Evolutionary conservation across 2,888 invertebrate genomes (phyloP).

Genomic region (Neoscelio sp.): DNA sequence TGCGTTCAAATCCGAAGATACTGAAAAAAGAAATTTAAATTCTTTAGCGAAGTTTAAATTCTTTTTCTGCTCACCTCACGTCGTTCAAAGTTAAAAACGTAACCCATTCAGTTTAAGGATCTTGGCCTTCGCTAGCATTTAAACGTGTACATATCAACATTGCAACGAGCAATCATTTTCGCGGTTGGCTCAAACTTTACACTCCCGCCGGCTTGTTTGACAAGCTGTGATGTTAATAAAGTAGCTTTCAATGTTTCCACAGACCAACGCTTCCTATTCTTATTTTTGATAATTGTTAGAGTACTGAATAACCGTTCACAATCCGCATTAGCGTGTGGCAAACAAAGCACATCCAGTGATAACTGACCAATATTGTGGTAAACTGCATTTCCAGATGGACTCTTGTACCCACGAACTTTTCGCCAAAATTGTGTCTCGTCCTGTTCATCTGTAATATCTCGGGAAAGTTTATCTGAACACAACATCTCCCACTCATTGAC

Average conservation of each 20-base stretch:
- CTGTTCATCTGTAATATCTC: not conserved
- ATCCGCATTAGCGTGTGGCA: slow-evolving; percentile 13
- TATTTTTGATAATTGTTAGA: not conserved
- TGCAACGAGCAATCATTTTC: not conserved
- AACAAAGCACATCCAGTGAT: slow-evolving; percentile 14
- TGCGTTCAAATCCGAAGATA: too few relatives aligned
- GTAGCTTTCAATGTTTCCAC: not conserved
- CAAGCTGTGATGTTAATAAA: slow-evolving; percentile 4
- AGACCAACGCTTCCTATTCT: slow-evolving; percentile 6
- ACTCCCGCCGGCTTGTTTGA: slow-evolving; percentile 2
- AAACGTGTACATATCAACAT: not conserved
- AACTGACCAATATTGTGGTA: slow-evolving; percentile 13
- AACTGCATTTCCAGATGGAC: slow-evolving; percentile 4
- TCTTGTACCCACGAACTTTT: slow-evolving; percentile 4
- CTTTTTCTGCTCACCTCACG: too few relatives aligned
- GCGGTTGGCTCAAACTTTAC: not conserved
- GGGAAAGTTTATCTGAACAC: not conserved
- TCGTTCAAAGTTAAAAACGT: too few relatives aligned
- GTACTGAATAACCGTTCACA: slow-evolving; percentile 7
- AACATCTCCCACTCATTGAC: not conserved
- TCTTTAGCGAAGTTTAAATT: too few relatives aligned
- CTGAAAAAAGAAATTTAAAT: too few relatives aligned
- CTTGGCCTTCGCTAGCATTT: slow-evolving; percentile 12
- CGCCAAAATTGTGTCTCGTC: not conserved
- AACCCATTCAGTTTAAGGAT: too few relatives aligned